A percentile compares a stretch with the other conserved stretches of the same genome.
These are phyloP conservation scores for Drosophila saltans DNA, from an alignment of 1,140 invertebrate species.

Conservation along the genomic window DNA sequence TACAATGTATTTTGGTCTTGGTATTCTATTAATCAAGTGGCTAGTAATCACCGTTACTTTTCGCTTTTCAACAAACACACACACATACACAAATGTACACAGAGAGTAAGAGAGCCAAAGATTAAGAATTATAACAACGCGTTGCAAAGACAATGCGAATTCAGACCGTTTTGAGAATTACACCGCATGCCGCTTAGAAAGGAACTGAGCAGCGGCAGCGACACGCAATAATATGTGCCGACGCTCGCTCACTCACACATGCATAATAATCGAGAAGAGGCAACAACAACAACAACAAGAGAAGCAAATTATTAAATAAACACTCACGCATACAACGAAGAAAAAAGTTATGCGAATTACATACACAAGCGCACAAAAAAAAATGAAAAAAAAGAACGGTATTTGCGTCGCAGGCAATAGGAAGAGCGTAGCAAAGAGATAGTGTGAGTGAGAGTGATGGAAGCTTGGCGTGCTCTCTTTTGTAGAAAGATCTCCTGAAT, in stretches of 20 bases:
- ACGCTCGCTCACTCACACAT: constrained; percentile 40
- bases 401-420: constrained; percentile 72
- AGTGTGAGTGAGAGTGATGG: constrained; percentile 34
- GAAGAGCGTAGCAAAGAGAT: constrained; percentile 18
- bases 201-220: constrained; percentile 69
- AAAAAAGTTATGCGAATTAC: constrained; percentile 71
- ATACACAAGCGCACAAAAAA: constrained; percentile 40
- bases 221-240: constrained; percentile 56
- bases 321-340: constrained; percentile 46
- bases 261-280: constrained; percentile 59
- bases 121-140: neutral
- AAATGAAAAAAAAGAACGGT: constrained; percentile 67
- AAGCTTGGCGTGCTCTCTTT: constrained; percentile 33
- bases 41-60: constrained; percentile 43
- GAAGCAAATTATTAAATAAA: constrained; percentile 77
- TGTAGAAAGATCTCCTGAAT: constrained; percentile 18
- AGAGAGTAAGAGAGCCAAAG: constrained; percentile 11
- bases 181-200: constrained; percentile 82
- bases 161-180: constrained; percentile 76
- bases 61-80: constrained; percentile 38
- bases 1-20: constrained; percentile 54
- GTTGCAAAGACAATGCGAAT: constrained; percentile 48
- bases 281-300: constrained; percentile 39
- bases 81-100: constrained; percentile 9
- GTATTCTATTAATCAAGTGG: neutral